Evolutionary conservation across 2,797 vertebrate species (phyloP), one percentile per base, ranked within the genome.

Genomic region (Diceros bicornis): DNA sequence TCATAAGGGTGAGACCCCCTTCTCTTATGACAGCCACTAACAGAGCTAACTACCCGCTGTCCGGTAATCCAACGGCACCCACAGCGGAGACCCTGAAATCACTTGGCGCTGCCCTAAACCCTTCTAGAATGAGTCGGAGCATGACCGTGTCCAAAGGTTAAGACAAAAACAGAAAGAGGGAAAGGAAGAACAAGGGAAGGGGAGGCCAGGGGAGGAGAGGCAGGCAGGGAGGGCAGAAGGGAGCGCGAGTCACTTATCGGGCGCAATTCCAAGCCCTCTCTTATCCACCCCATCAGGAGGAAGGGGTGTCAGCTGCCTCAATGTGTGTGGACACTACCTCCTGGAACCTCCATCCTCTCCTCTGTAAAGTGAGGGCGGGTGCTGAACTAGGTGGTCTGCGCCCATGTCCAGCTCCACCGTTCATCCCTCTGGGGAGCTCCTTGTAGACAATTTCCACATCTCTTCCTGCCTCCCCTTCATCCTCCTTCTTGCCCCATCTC

Each of bases 181-280:
- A 34, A 88, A 21, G 97, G 97, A 77, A 52, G 83, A 78, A 72
- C 25, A 62, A 37, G 84, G 85, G 32, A 59, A 12, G 52, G 59
- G 14, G 37, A 89, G 29, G 55, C 34, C 44, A 7, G 8, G 17
- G 10, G 32, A 34, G 25, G 62, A 29, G 27, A 62, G 34, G 16
- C 2, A 41, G 13, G 52, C 34, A 57, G 34, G 20, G 47, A 32
- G 32, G 21, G 23, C 47, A 29, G 29, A n/a, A 37, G 23, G 62
- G 4, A 27, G 21, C 7, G 61, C 29, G 21, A 81, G 59, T 29
- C 20, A 18, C 27, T 8, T 12, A 6, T 4, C 37, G 52, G 29
- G 64, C 52, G 74, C 86, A 41, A 44, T 21, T 13, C 78, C 18
- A 47, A 78, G 37, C 10, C 50, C 16, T 52, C 34, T 32, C 16